These are phyloP conservation scores for Chymomyza fuscimana DNA, from an alignment of 2,888 invertebrate species.

Conservation along the genomic window DNA sequence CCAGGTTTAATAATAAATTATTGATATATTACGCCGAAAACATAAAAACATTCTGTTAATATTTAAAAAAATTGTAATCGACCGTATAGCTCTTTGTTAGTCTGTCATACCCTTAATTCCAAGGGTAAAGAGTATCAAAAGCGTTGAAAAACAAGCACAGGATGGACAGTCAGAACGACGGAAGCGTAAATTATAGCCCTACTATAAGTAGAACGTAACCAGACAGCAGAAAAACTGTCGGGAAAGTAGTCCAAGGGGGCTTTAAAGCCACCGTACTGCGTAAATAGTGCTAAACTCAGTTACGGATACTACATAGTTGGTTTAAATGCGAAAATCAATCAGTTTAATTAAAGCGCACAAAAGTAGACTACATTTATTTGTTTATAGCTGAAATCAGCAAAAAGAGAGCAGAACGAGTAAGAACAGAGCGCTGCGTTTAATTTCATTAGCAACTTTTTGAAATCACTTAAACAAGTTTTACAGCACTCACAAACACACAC, in stretches of 20 bases:
- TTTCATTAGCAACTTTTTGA: constrained; percentile 40
- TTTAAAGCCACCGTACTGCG: constrained; percentile 33
- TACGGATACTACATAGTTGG: neutral
- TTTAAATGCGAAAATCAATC: constrained; percentile 47
- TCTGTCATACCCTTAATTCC: too few species aligned
- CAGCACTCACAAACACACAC: neutral
- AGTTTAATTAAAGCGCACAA: constrained; percentile 45
- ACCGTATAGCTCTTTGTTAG: too few species aligned
- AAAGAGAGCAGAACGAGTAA: neutral
- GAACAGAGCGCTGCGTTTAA: constrained; percentile 19
- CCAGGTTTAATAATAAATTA: too few species aligned
- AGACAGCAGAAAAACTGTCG: neutral
- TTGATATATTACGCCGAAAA: too few species aligned
- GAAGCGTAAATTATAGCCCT: constrained; percentile 49
- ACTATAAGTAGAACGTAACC: neutral
- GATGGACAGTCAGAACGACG: neutral
- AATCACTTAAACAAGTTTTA: constrained; percentile 54
- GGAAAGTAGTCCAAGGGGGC: constrained; percentile 23
- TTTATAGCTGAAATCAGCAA: neutral
- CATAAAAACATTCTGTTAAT: too few species aligned
- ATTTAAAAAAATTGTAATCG: too few species aligned
- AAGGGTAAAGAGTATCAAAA: neutral
- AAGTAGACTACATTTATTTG: neutral
- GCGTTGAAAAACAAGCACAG: constrained; percentile 3
- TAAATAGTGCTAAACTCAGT: constrained; percentile 15